Percentiles rank a stretch among this genome's conserved stretches.
Conservation (phyloP, 2,797 vertebrate genomes). For the Fistularia tabacaria region DNA sequence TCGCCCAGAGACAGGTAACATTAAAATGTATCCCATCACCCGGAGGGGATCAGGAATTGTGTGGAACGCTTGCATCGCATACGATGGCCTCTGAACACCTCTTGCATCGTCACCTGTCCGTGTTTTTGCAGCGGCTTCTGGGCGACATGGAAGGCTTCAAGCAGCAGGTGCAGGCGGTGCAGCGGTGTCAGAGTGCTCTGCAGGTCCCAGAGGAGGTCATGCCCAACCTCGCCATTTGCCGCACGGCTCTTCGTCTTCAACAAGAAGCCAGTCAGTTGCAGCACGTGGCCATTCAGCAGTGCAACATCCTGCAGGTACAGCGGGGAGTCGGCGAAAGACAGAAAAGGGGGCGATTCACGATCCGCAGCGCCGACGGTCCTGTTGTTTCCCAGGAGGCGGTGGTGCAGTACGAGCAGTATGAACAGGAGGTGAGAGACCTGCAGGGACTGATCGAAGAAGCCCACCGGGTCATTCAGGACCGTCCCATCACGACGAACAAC, state of each 20-base stretch:
- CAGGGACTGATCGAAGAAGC: constrained; percentile 92
- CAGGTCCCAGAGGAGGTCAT: constrained; percentile 91
- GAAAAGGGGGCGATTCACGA: neutral
- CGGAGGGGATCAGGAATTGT: too few relatives aligned
- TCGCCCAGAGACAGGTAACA: constrained; percentile 90
- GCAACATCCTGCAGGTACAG: constrained; percentile 91
- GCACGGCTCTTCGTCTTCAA: constrained; percentile 86
- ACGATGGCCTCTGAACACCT: neutral
- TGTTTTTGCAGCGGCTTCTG: constrained; percentile 80
- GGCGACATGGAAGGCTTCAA: constrained; percentile 94
- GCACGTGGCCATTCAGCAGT: constrained; percentile 94
- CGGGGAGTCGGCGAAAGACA: neutral
- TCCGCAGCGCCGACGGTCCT: neutral
- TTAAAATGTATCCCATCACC: too few relatives aligned
- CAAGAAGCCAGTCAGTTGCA: constrained; percentile 94
- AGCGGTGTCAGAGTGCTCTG: constrained; percentile 86
- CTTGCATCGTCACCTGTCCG: neutral
- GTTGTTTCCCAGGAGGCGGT: constrained; percentile 84
- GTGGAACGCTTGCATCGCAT: too few relatives aligned
- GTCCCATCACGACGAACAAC: constrained; percentile 84
- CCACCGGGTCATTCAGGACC: constrained; percentile 87
- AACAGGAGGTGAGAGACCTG: constrained; percentile 92
- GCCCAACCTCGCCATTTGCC: constrained; percentile 84
- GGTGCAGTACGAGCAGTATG: constrained; percentile 94
- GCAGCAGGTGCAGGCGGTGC: constrained; percentile 89